Evolutionary conservation across 2,797 vertebrate species (phyloP), one percentile per base, ranked within the genome.

Genomic region (Bovichtus diacanthus): DNA sequence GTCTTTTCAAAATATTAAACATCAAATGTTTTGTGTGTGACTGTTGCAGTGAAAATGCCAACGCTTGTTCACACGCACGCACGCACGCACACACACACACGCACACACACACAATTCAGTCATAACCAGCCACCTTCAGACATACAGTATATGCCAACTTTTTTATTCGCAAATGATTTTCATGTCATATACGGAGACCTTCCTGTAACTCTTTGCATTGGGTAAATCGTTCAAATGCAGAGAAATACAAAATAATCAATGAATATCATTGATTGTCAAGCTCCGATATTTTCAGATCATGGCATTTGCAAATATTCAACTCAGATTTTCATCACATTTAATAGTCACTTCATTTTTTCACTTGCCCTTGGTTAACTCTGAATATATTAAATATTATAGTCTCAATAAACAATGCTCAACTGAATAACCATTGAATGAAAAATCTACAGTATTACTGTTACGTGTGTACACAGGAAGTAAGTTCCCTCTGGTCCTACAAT

Each of bases 121-220:
- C 65, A 74, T 61, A 54, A 61, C 21, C 29, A 60, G 47, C 64
- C 47, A 55, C 21, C 38, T 68, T 66, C 53, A 23, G 54, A 78
- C 41, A 75, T 56, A 25, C 25, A 25, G 25, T 25, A 27, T 43
- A 70, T 76, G 74, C 80, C 77, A 78, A 80, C 70, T 76, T 78
- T 74, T 47, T 70, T 72, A 46, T 55, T 59, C 10, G 18, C 41
- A 66, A n/a, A 79, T 56, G 19, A 59, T 75, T 61, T 74, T 74
- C 31, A 61, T 67, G 83, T 87, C 80, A 79, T 75, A 86, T 81
- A 84, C 68, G 59, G 79, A 83, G 82, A 88, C 39, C 56, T 86
- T 83, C 87, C 76, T 87, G 75, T 83, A 77, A 79, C 50, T 73
- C 11, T 89, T 84, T 84, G 83, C 78, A 38, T 51, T 70, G 13